These are phyloP conservation scores for Macaria notata DNA, from an alignment of 2,888 invertebrate genomes.

Conservation along the genomic window DNA sequence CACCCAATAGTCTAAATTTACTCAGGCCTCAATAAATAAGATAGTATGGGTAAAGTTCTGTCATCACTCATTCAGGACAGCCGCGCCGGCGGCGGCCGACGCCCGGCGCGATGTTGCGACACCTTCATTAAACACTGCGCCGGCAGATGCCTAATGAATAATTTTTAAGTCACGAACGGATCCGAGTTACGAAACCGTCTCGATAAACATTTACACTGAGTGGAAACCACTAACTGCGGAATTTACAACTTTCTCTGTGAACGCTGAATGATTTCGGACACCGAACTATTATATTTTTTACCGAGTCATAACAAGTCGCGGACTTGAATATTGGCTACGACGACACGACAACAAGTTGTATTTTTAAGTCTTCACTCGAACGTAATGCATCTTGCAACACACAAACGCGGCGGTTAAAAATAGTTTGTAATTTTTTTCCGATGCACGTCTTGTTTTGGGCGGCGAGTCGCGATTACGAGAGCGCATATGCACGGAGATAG, in stretches of 20 bases:
- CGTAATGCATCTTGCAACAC: too few relatives aligned
- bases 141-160: constrained; percentile 35
- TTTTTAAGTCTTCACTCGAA: too few relatives aligned
- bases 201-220: constrained; percentile 52
- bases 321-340: constrained; percentile 17
- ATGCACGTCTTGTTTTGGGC: constrained; percentile 56
- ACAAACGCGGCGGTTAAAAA: constrained; percentile 46
- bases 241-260: constrained; percentile 62
- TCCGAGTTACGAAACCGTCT: constrained; percentile 51
- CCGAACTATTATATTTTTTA: constrained; percentile 36
- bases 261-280: constrained; percentile 44
- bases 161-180: constrained; percentile 40
- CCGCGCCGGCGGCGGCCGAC: constrained; percentile 26
- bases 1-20: constrained; percentile 42
- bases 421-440: constrained; percentile 54
- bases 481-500: too few relatives aligned
- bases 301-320: constrained; percentile 28
- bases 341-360: too few relatives aligned
- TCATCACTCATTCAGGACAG: constrained; percentile 24
- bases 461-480: constrained; percentile 45
- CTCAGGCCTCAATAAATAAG: constrained; percentile 35
- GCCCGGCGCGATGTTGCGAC: constrained; percentile 18
- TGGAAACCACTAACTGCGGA: constrained; percentile 49
- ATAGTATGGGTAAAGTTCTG: constrained; percentile 23
- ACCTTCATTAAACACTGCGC: constrained; percentile 28